Percentiles rank a stretch among this genome's conserved stretches.
Evolutionary conservation across 1,140 invertebrate species (phyloP).

Genomic region (Charaxes varanes): DNA sequence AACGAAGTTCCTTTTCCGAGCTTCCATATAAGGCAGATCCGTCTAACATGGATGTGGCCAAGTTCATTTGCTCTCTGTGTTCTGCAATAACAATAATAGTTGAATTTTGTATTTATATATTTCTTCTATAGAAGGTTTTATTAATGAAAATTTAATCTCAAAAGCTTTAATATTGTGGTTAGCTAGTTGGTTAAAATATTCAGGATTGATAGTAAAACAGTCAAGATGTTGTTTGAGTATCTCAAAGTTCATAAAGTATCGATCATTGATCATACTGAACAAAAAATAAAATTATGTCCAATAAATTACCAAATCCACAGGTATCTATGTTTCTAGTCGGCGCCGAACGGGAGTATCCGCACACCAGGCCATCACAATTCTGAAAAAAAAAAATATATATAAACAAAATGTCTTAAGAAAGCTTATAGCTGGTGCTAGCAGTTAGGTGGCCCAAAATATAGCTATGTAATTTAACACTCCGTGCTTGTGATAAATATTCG

Average conservation of each 20-base stretch:
- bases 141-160: no score
- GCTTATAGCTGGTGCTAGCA: no score
- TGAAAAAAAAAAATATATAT: conserved; percentile 27
- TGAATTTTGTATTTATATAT: background rate
- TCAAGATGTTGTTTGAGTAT: background rate
- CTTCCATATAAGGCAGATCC: conserved; percentile 91
- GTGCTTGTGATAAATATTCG: no score
- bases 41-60: conserved; percentile 90
- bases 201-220: no score
- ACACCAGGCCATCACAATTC: conserved; percentile 73
- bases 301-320: conserved; percentile 78
- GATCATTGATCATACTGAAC: background rate
- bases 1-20: conserved; percentile 79
- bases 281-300: background rate
- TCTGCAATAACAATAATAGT: conserved; percentile 54
- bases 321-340: conserved; percentile 78
- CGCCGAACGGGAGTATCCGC: conserved; percentile 84
- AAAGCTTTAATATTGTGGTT: no score
- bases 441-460: no score
- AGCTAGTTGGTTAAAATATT: no score
- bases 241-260: background rate
- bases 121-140: background rate
- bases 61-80: conserved; percentile 89
- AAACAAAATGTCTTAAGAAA: no score
- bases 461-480: no score